Conservation (phyloP, 2,888 invertebrate species). For the Cyclophora punctaria region DNA sequence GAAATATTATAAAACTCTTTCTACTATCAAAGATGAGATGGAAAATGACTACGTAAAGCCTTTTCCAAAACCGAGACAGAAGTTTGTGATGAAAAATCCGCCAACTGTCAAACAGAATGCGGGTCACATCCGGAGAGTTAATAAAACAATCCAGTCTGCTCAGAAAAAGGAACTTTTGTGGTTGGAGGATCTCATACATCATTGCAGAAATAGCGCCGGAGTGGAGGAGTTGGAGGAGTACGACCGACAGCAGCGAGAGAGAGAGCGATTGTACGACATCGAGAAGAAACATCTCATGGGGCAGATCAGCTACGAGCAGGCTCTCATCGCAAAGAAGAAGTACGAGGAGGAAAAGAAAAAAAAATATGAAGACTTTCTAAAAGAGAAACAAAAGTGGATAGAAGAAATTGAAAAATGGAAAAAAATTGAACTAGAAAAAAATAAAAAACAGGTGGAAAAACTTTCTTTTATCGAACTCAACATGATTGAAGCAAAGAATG, state of each 20-base stretch:
- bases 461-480: conserved; percentile 44
- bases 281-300: conserved; percentile 76
- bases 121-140: conserved; percentile 68
- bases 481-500: conserved; percentile 44
- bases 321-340: conserved; percentile 72
- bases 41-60: conserved; percentile 28
- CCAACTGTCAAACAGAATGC: conserved; percentile 59
- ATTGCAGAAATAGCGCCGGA: conserved; percentile 54
- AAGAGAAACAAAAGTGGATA: conserved; percentile 63
- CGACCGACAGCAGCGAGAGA: conserved; percentile 60
- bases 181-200: conserved; percentile 63
- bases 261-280: conserved; percentile 66
- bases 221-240: conserved; percentile 59
- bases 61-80: conserved; percentile 26
- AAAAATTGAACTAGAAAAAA: conserved; percentile 60
- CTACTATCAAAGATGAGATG: conserved; percentile 36
- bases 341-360: conserved; percentile 61
- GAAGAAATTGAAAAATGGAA: conserved; percentile 71
- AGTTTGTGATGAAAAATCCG: conserved; percentile 18
- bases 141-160: conserved; percentile 52
- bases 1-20: conserved; percentile 32
- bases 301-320: conserved; percentile 75
- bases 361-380: conserved; percentile 64
- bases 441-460: conserved; percentile 61
- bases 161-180: conserved; percentile 63